A percentile compares a stretch with the other conserved stretches of the same genome.
Conservation (phyloP, 2,888 invertebrate species). For the Trichopoda pennipes region DNA sequence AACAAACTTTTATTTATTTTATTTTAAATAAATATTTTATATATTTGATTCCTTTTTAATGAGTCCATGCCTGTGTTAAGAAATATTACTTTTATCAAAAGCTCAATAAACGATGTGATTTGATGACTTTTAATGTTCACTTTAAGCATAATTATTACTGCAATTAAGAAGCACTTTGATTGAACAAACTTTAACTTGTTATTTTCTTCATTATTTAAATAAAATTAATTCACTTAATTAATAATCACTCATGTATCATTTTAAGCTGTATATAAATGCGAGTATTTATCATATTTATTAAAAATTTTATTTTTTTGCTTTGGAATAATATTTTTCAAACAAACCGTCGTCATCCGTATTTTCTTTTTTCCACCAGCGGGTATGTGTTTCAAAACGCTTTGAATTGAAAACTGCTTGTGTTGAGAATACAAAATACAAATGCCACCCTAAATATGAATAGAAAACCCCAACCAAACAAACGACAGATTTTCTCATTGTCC, state of each 20-base stretch:
- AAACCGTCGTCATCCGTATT: conserved; percentile 51
- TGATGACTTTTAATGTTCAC: no score
- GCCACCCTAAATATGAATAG: conserved; percentile 48
- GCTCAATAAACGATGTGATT: no score
- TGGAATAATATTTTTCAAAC: conserved; percentile 24
- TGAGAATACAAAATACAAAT: conserved; percentile 17
- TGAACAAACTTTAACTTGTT: neutral
- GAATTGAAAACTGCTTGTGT: conserved; percentile 56
- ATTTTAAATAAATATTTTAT: neutral
- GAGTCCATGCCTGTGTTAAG: no score
- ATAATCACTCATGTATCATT: neutral
- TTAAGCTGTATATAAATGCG: neutral
- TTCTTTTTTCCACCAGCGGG: conserved; percentile 3
- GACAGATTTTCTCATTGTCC: conserved; percentile 55
- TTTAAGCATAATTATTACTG: neutral
- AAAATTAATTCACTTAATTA: neutral
- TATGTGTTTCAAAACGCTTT: conserved; percentile 63
- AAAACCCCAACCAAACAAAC: conserved; percentile 36
- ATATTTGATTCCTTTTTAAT: neutral
- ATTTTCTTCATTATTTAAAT: neutral
- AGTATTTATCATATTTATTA: neutral
- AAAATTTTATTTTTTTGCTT: conserved; percentile 28
- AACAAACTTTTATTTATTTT: neutral
- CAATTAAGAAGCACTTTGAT: neutral
- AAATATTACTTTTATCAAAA: no score